A percentile compares a stretch with the other conserved stretches of the same genome.
Evolutionary conservation across 2,797 vertebrate genomes (phyloP).

Genomic region (Mormyrus proboscirostris): DNA sequence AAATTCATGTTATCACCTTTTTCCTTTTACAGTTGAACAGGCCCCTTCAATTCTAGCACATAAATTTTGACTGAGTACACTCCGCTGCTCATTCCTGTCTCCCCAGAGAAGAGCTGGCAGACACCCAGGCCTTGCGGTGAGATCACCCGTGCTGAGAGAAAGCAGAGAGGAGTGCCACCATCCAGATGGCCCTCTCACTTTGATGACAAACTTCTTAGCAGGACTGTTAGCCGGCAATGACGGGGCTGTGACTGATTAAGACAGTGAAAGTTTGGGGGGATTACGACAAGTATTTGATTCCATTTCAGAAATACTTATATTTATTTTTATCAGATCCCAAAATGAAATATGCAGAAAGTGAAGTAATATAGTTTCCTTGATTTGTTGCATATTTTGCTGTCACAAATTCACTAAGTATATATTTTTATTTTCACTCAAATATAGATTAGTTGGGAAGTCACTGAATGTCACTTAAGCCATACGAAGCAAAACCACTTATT

Average conservation of each 20-base stretch:
- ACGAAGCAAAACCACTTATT: slow-evolving; percentile 19
- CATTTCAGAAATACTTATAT: slow-evolving; percentile 4
- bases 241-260: slow-evolving; percentile 53
- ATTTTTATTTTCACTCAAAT: slow-evolving; percentile 1
- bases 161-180: slow-evolving; percentile 33
- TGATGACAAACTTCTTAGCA: slow-evolving; percentile 51
- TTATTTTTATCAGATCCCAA: not conserved
- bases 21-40: slow-evolving; percentile 48
- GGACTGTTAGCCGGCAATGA: slow-evolving; percentile 54
- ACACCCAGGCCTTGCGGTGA: slow-evolving; percentile 44
- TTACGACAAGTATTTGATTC: slow-evolving; percentile 35
- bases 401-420: slow-evolving; percentile 1
- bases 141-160: slow-evolving; percentile 37
- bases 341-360: not conserved
- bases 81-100: slow-evolving; percentile 29
- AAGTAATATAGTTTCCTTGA: not conserved
- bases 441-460: slow-evolving; percentile 4
- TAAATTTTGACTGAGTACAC: slow-evolving; percentile 45
- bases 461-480: not conserved
- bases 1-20: slow-evolving; percentile 51
- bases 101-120: slow-evolving; percentile 44
- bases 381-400: not conserved
- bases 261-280: slow-evolving; percentile 47
- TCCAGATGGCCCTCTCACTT: slow-evolving; percentile 50
- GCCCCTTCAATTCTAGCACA: slow-evolving; percentile 39